Conservation (phyloP, 1,140 invertebrate genomes). For the Drosophila parabipectinata region DNA sequence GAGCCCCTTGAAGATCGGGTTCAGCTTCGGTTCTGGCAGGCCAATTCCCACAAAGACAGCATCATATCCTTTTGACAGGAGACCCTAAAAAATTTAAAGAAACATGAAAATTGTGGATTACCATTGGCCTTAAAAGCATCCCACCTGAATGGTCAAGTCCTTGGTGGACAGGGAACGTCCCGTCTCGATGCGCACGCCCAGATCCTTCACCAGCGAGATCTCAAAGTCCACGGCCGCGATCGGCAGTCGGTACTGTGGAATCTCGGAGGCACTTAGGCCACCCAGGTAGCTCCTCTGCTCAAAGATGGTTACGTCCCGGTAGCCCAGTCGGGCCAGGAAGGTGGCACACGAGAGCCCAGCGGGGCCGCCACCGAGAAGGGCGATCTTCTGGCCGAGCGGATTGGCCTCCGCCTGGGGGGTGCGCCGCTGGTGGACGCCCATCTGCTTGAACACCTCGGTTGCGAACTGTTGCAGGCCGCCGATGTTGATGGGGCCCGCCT, state of each 20-base stretch:
- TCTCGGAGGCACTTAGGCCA: conserved; percentile 95
- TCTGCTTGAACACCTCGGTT: conserved; percentile 96
- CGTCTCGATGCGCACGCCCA: conserved; percentile 94
- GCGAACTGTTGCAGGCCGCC: conserved; percentile 99
- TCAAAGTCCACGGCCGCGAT: conserved; percentile 97
- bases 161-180: conserved; percentile 87
- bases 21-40: conserved; percentile 94
- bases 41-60: conserved; percentile 98
- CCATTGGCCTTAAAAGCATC: background rate
- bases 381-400: conserved; percentile 91
- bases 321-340: conserved; percentile 96
- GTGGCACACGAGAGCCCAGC: conserved; percentile 98
- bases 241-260: conserved; percentile 98
- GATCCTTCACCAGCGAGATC: conserved; percentile 94
- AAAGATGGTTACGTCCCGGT: conserved; percentile 95
- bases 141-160: conserved; percentile 89
- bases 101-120: background rate
- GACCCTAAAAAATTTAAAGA: conserved; percentile 84
- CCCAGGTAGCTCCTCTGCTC: conserved; percentile 95
- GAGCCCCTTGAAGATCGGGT: conserved; percentile 92
- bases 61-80: conserved; percentile 89
- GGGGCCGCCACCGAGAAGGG: conserved; percentile 96
- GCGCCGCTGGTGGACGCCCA: conserved; percentile 94
- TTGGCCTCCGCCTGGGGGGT: conserved; percentile 88
- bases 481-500: conserved; percentile 99